Percentiles rank a stretch among this genome's conserved stretches.
Conservation (phyloP, 2,888 invertebrate species). For the Subacronicta megacephala region DNA sequence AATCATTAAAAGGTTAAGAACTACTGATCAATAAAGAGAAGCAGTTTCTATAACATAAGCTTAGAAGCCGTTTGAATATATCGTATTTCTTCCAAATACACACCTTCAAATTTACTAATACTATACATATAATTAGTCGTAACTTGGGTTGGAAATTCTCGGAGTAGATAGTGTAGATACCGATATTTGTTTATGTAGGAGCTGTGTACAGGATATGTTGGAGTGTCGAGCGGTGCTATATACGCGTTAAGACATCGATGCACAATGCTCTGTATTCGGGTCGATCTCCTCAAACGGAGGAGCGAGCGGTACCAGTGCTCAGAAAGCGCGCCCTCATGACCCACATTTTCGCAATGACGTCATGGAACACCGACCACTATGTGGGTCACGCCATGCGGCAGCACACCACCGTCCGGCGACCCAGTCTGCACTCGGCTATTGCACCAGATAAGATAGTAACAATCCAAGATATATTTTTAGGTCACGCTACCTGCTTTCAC, state of each 20-base stretch:
- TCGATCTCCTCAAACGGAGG: conserved; percentile 58
- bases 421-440: conserved; percentile 59
- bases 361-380: conserved; percentile 78
- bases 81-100: neutral
- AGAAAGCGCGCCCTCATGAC: conserved; percentile 79
- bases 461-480: conserved; percentile 47
- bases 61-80: too few relatives aligned
- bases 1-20: too few relatives aligned
- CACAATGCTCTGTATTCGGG: conserved; percentile 41
- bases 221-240: neutral
- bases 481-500: conserved; percentile 33
- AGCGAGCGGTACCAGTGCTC: conserved; percentile 62
- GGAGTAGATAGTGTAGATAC: conserved; percentile 6
- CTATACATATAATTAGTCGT: neutral
- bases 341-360: conserved; percentile 85
- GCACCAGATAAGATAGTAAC: conserved; percentile 56
- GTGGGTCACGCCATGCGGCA: conserved; percentile 75
- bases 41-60: too few relatives aligned
- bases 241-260: conserved; percentile 16
- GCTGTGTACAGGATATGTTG: neutral
- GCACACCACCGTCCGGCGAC: conserved; percentile 61
- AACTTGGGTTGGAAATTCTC: conserved; percentile 1
- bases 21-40: too few relatives aligned
- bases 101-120: conserved; percentile 1
- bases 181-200: conserved; percentile 2